Base-by-base conservation (phyloP, 2,888 invertebrate genomes). In the Cheilosia vernalis region DNA sequence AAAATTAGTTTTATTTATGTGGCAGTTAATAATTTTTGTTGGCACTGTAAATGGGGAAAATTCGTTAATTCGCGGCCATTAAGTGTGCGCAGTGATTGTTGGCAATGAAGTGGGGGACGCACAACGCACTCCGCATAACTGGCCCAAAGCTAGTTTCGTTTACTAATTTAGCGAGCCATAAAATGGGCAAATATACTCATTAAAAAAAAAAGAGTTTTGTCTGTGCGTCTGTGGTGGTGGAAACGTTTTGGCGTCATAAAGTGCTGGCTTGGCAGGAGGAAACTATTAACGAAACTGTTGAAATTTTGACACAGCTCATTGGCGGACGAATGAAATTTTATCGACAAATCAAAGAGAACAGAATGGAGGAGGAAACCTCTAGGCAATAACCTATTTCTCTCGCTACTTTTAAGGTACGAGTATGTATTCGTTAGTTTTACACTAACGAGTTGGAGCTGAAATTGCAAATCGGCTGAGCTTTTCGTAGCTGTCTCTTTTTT, bases 151-250 rank as follows among this genome's bases (percentile, higher is more conserved):
- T 72, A 42, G 70, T 49, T 67, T 70, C 53, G 55, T 63, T 72
- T 21, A 42, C 49, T 49, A 77, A 66, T 78, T 77, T 83, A 56
- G 83, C 72, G 73, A 83, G 56, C 27, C 61, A 83, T 83, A 83
- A 72, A 77, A 77, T 61, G 61, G 44, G 44, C 51, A 63, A 60
- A 70, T 70, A 56, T 70, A 47, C 19, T 37, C 67, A 49, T 42
- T 81, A 76, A 61, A 63, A 74, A 21, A 76, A 61, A 63, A 74
- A 21, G 13, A 24, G 44, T 66, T 49, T 61, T 67, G 44, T 66
- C 30, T 33, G 51, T n/a, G 21, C 13, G n/a, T 55, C 24, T 56
- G 56, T 63, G 63, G 55, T 40, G 3, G 37, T 27, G 13, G 13
- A 13, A 37, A 37, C 37, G 37, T 37, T 37, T 37, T 37, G 37